Evolutionary conservation across 2,797 vertebrate species (phyloP).

Genomic region (Myotis planiceps): DNA sequence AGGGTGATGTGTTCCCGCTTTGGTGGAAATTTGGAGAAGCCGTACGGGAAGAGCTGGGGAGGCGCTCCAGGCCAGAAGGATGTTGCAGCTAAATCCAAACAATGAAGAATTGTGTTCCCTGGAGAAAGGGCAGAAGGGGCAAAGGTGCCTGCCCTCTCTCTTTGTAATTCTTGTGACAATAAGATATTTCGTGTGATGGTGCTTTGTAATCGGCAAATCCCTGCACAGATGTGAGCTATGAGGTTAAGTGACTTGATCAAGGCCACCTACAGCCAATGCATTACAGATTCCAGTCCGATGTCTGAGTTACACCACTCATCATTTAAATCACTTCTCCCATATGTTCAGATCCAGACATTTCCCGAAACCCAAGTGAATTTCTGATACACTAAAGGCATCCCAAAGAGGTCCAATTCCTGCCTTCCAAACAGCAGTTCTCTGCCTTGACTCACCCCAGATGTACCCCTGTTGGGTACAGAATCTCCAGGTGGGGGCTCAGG

Average conservation of each 20-base stretch:
- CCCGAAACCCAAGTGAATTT: not conserved
- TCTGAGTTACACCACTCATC: not conserved
- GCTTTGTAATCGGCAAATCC: not conserved
- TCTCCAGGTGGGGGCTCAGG: not conserved
- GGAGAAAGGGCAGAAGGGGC: not conserved
- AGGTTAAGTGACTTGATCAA: not conserved
- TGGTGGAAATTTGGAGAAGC: not conserved
- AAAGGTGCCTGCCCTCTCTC: not conserved
- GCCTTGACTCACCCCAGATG: not conserved
- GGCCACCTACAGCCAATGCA: not conserved
- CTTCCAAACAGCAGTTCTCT: not conserved
- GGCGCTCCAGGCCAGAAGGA: not conserved
- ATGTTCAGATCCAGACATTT: not conserved
- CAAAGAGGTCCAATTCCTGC: not conserved
- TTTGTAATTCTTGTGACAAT: not conserved
- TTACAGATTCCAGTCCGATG: not conserved
- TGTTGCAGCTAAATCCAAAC: not conserved
- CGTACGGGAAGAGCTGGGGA: fast-evolving
- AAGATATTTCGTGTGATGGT: not conserved
- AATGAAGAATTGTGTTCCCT: not conserved
- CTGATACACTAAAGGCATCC: not conserved
- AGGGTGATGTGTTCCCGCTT: not conserved
- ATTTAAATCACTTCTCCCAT: not conserved
- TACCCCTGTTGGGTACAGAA: not conserved
- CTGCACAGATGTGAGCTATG: not conserved